phyloP scores from a whole-genome alignment of 1,140 invertebrate species.

The Brachionus manjavacas region DNA sequence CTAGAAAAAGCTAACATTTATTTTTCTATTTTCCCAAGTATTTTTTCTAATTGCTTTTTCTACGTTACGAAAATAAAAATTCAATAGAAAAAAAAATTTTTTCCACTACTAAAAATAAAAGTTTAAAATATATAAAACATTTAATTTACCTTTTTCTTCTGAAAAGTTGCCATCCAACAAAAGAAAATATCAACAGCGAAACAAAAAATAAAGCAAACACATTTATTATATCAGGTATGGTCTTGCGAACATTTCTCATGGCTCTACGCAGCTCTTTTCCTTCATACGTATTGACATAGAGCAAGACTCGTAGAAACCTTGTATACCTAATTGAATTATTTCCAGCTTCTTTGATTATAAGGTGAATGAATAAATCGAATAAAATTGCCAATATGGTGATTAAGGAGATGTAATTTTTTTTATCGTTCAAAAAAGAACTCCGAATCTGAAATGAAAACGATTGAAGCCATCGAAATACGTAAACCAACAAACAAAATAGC shows the following conservation, averaged over 20 bases:
- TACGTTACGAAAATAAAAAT: too few relatives aligned
- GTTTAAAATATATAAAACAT: background rate
- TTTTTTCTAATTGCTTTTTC: too few relatives aligned
- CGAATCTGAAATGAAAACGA: constrained; percentile 24
- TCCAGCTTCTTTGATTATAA: constrained; percentile 53
- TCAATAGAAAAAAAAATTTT: too few relatives aligned
- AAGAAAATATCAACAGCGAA: constrained; percentile 58
- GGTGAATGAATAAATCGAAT: constrained; percentile 58
- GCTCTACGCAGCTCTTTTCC: constrained; percentile 59
- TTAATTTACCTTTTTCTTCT: constrained; percentile 48
- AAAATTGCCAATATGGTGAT: constrained; percentile 42
- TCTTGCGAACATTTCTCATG: constrained; percentile 60
- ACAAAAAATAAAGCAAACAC: constrained; percentile 60
- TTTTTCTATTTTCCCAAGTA: too few relatives aligned
- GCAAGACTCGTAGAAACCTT: constrained; percentile 58
- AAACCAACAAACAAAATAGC: background rate
- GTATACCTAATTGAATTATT: constrained; percentile 56
- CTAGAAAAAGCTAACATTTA: too few relatives aligned
- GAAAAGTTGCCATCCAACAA: constrained; percentile 61
- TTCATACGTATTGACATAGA: constrained; percentile 61
- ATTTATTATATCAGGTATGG: constrained; percentile 60
- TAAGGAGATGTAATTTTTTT: background rate
- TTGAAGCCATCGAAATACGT: background rate
- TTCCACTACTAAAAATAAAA: too few relatives aligned
- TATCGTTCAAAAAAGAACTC: background rate